Percentiles rank a stretch among this genome's conserved stretches.
Evolutionary conservation across 1,140 invertebrate genomes (phyloP).

Genomic region (Caerostris darwini): DNA sequence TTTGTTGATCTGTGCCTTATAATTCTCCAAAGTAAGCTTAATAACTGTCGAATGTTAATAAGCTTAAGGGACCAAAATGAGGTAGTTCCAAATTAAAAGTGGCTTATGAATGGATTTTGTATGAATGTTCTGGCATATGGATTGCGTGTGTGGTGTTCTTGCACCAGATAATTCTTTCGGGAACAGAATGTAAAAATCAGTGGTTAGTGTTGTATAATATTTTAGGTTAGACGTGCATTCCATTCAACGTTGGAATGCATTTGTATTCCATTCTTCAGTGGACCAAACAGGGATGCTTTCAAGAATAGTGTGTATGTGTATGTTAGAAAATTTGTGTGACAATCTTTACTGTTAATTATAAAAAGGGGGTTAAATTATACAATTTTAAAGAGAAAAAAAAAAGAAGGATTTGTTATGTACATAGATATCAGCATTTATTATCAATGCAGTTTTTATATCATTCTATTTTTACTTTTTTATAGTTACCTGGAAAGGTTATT

Average conservation of each 20-base stretch:
- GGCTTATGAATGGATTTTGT: not conserved
- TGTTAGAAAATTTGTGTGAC: conserved; percentile 64
- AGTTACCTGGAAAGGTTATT: conserved; percentile 45
- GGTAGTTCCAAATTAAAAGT: too few relatives aligned
- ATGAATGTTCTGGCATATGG: not conserved
- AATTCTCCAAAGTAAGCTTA: too few relatives aligned
- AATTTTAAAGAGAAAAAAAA: not conserved
- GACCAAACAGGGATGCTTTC: conserved; percentile 66
- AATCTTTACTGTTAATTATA: conserved; percentile 18
- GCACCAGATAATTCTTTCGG: not conserved
- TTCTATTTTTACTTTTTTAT: conserved; percentile 26
- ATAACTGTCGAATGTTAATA: too few relatives aligned
- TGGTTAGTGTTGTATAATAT: conserved; percentile 40
- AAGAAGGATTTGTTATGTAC: conserved; percentile 46
- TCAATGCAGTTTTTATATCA: conserved; percentile 61
- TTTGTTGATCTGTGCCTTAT: too few relatives aligned
- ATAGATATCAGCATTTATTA: conserved; percentile 60
- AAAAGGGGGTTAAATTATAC: conserved; percentile 1
- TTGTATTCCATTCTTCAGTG: conserved; percentile 44
- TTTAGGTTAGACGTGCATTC: conserved; percentile 45
- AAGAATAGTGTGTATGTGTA: conserved; percentile 4
- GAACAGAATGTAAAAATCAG: conserved; percentile 5
- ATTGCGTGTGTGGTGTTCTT: not conserved
- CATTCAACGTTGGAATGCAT: conserved; percentile 56
- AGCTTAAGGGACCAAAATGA: too few relatives aligned